A percentile compares a stretch with the other conserved stretches of the same genome.
These are phyloP conservation scores for Hippoglossus hippoglossus DNA, from an alignment of 2,797 vertebrate genomes.

Conservation along the genomic window DNA sequence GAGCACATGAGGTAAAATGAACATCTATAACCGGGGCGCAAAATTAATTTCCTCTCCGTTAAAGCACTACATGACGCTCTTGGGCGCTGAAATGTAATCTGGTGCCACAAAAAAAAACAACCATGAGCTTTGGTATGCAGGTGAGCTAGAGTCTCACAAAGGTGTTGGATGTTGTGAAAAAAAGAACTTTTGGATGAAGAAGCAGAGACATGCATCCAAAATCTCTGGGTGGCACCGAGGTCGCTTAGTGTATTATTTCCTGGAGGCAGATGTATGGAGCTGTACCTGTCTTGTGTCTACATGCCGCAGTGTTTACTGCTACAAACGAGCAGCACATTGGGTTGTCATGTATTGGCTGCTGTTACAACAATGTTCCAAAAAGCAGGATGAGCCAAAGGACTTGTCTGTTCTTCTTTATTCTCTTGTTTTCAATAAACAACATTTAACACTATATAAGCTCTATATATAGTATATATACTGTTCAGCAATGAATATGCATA, in stretches of 20 bases:
- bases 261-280: slow-evolving; percentile 39
- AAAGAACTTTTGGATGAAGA: slow-evolving; percentile 39
- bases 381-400: slow-evolving; percentile 23
- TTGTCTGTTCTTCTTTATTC: slow-evolving; percentile 31
- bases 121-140: slow-evolving; percentile 33
- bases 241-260: slow-evolving; percentile 61
- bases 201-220: slow-evolving; percentile 40
- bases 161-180: slow-evolving; percentile 53
- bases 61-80: slow-evolving; percentile 20
- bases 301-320: slow-evolving; percentile 63
- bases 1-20: slow-evolving; percentile 36
- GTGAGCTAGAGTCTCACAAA: slow-evolving; percentile 18
- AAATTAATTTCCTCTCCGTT: slow-evolving; percentile 37
- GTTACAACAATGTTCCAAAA: slow-evolving; percentile 47
- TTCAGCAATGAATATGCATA: slow-evolving; percentile 43
- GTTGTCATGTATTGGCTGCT: slow-evolving; percentile 58
- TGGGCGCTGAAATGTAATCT: slow-evolving; percentile 43
- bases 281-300: slow-evolving; percentile 70
- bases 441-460: background rate
- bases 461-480: too few relatives aligned
- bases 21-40: slow-evolving; percentile 23
- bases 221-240: slow-evolving; percentile 65
- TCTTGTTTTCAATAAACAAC: slow-evolving; percentile 18
- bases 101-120: slow-evolving; percentile 23
- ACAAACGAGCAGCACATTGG: slow-evolving; percentile 68